phyloP scores from a whole-genome alignment of 2,888 invertebrate genomes.

The Nebria brevicollis region DNA sequence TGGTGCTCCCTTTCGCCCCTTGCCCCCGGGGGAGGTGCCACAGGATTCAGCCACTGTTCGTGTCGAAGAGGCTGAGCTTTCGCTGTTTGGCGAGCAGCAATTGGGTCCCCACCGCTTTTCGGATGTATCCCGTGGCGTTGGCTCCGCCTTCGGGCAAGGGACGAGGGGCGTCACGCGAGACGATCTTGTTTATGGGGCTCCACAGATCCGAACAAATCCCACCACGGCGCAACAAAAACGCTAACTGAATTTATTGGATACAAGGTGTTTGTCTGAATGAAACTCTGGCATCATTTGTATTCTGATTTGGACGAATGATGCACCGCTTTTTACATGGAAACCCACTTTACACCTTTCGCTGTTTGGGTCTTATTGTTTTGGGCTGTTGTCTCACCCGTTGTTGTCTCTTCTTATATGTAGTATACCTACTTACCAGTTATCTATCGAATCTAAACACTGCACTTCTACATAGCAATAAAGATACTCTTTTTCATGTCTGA shows the following conservation, averaged over 20 bases:
- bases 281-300: slow-evolving; percentile 65
- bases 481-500: slow-evolving; percentile 55
- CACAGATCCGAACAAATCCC: slow-evolving; percentile 64
- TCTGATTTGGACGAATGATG: slow-evolving; percentile 64
- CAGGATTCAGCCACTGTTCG: slow-evolving; percentile 50
- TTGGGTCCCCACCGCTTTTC: slow-evolving; percentile 35
- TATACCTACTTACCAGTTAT: neutral
- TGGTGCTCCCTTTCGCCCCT: slow-evolving; percentile 54
- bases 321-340: slow-evolving; percentile 64
- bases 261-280: slow-evolving; percentile 66
- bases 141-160: slow-evolving; percentile 51
- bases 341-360: slow-evolving; percentile 63
- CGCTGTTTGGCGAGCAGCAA: slow-evolving; percentile 52
- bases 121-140: slow-evolving; percentile 45
- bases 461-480: slow-evolving; percentile 55
- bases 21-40: slow-evolving; percentile 55
- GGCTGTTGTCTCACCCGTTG: slow-evolving; percentile 53
- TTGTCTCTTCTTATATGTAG: neutral
- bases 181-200: slow-evolving; percentile 64
- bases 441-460: slow-evolving; percentile 19
- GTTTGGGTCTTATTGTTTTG: slow-evolving; percentile 59
- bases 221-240: slow-evolving; percentile 63
- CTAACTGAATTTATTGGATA: slow-evolving; percentile 66
- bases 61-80: slow-evolving; percentile 43
- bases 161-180: slow-evolving; percentile 59